Evolutionary conservation across 2,113 vertebrate species (phyloP).

Genomic region (Platichthys flesus): DNA sequence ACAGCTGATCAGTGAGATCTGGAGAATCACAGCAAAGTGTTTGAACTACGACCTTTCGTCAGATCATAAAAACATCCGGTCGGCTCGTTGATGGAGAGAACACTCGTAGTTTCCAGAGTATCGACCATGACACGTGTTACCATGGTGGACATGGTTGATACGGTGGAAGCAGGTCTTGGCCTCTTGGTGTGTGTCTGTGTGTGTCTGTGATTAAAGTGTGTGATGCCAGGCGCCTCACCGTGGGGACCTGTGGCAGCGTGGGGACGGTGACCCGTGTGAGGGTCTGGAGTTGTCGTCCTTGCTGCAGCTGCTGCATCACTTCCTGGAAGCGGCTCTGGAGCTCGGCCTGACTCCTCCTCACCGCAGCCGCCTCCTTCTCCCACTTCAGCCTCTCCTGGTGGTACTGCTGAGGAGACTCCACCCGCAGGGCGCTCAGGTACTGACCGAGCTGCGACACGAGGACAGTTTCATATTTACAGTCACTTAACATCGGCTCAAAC

Average conservation of each 20-base stretch:
- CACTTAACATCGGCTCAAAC: neutral
- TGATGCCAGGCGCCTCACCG: constrained; percentile 43
- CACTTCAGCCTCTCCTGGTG: constrained; percentile 52
- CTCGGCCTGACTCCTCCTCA: constrained; percentile 56
- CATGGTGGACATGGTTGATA: too few relatives aligned
- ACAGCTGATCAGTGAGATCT: neutral
- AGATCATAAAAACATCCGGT: too few relatives aligned
- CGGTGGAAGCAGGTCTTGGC: too few relatives aligned
- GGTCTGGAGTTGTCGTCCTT: constrained; percentile 86
- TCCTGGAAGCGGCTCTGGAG: constrained; percentile 86
- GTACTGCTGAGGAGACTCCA: constrained; percentile 65
- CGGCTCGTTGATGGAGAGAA: too few relatives aligned
- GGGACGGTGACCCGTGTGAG: constrained; percentile 88
- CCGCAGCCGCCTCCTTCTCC: constrained; percentile 66
- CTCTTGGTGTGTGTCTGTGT: too few relatives aligned
- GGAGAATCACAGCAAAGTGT: too few relatives aligned
- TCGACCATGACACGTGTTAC: too few relatives aligned
- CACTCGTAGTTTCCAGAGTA: too few relatives aligned
- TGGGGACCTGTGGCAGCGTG: constrained; percentile 84
- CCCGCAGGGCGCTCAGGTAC: constrained; percentile 84
- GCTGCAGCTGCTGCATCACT: constrained; percentile 87
- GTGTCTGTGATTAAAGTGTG: neutral
- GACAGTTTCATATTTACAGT: neutral
- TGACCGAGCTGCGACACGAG: constrained; percentile 43
- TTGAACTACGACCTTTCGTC: too few relatives aligned